Evolutionary conservation across 92 coral and sea anemone genomes (phyloP), one percentile per base, ranked within the genome.

Genomic region (Anthopleura xanthogrammica): DNA sequence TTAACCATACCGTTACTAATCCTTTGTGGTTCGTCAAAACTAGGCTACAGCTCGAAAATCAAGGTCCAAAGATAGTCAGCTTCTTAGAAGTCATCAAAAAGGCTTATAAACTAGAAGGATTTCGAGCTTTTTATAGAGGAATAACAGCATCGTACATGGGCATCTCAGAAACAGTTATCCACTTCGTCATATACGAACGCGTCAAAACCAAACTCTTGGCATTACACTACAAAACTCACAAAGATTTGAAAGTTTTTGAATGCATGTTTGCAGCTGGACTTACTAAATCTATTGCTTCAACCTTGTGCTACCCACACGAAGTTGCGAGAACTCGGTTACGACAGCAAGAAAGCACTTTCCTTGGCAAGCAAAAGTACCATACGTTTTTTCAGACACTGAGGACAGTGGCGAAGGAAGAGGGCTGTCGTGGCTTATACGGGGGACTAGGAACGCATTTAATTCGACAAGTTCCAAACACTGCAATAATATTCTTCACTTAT

Each of bases 11-110:
- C 2, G 85, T 92, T 41, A 95, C 98, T n/a, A 95, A 95, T 80
- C 98, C 98, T 3, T 56, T 94, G 56, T 95, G 98, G 98, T 95
- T 95, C 76, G 85, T 95, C 48, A 95, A 95, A 86, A 95, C 98
- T 22, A 85, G 98, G 83, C 87, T 95, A 36, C 98, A 95, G 56
- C 89, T 95, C 1, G 98, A 95, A 86, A 82, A 89, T 86, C 86
- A 91, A 73, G 86, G 91, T 36, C 85, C 88, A 0, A 89, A 83
- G 29, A 87, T 77, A 70, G 91, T 87, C 11, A 79, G 84, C 52
- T 92, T 92, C 75, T 85, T 91, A 58, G 92, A 89, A 23, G 72
- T 95, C 13, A 85, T 92, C 55, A 77, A 89, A n/a, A 89, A 86
- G 41, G 92, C 95, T 43, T 95, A 95, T 83, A 91, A 80, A 29